Evolutionary conservation across 1,140 invertebrate species (phyloP).

Genomic region (Psix sp.): DNA sequence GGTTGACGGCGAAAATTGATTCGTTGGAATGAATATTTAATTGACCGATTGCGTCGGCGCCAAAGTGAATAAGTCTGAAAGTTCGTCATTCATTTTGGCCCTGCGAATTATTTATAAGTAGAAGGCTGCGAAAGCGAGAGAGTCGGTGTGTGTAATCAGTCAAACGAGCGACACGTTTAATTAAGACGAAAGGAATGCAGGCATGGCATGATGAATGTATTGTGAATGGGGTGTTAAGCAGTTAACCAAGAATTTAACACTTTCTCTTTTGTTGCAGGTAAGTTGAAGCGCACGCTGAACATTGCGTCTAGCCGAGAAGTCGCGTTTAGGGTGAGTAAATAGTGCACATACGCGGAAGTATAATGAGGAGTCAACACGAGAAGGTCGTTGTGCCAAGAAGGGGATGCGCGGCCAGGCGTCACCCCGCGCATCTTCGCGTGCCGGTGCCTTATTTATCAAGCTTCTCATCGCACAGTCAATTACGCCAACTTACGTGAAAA

Average conservation of each 20-base stretch:
- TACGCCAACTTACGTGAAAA: slow-evolving; percentile 53
- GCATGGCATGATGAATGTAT: slow-evolving; percentile 29
- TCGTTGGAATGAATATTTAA: slow-evolving; percentile 6
- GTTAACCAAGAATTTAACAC: slow-evolving; percentile 50
- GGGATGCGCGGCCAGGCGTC: slow-evolving; percentile 44
- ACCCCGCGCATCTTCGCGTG: slow-evolving; percentile 56
- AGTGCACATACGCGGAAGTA: slow-evolving; percentile 67
- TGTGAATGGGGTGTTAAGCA: slow-evolving; percentile 28
- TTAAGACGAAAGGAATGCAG: slow-evolving; percentile 41
- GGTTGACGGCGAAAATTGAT: neutral
- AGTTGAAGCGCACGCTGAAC: slow-evolving; percentile 49
- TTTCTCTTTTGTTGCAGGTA: slow-evolving; percentile 70
- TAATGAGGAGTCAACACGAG: slow-evolving; percentile 73
- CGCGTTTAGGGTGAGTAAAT: slow-evolving; percentile 72
- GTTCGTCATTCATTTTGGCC: slow-evolving; percentile 14
- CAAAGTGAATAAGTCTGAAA: slow-evolving; percentile 6
- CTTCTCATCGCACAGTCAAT: slow-evolving; percentile 51
- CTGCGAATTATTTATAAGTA: slow-evolving; percentile 16
- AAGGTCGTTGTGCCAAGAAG: slow-evolving; percentile 22
- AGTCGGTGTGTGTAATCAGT: slow-evolving; percentile 37
- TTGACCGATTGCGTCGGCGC: neutral
- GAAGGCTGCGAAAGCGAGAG: neutral
- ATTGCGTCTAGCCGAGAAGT: slow-evolving; percentile 37
- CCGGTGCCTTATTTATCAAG: slow-evolving; percentile 56
- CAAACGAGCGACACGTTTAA: slow-evolving; percentile 46